phyloP scores from a whole-genome alignment of 2,797 vertebrate species.

The Kryptolebias ocellatus region DNA sequence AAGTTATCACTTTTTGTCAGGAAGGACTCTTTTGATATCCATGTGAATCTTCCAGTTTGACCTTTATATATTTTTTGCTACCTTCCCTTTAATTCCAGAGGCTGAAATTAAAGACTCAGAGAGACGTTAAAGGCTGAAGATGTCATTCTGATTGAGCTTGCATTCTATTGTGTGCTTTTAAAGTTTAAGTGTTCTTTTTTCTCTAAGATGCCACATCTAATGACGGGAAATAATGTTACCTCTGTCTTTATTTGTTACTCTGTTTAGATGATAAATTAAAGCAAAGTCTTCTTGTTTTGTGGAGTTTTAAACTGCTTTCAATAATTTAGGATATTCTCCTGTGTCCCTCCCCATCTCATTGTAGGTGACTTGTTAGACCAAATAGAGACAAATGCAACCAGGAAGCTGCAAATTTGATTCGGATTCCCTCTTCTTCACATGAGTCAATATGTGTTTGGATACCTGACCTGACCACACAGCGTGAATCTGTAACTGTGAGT shows the following conservation, averaged over 20 bases:
- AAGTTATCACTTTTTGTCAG: slow-evolving; percentile 12
- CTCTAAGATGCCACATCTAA: neutral
- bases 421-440: slow-evolving; percentile 11
- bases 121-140: slow-evolving; percentile 11
- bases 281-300: neutral
- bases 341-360: slow-evolving; percentile 11
- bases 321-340: neutral
- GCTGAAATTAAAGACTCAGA: slow-evolving; percentile 5
- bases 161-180: slow-evolving; percentile 20
- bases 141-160: slow-evolving; percentile 5
- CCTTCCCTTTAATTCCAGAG: slow-evolving; percentile 5
- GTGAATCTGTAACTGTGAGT: slow-evolving; percentile 64
- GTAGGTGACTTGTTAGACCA: slow-evolving; percentile 37
- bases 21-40: slow-evolving; percentile 3
- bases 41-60: slow-evolving; percentile 10
- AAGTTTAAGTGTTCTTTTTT: slow-evolving; percentile 30
- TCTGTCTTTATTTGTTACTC: neutral
- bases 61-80: slow-evolving; percentile 4
- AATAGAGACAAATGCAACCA: slow-evolving; percentile 44
- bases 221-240: neutral
- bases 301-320: neutral
- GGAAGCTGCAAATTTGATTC: neutral
- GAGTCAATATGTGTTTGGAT: slow-evolving; percentile 58
- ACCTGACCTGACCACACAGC: slow-evolving; percentile 55
- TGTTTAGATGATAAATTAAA: neutral